Conservation (phyloP, 2,113 vertebrate species). For the Mus spicilegus region DNA sequence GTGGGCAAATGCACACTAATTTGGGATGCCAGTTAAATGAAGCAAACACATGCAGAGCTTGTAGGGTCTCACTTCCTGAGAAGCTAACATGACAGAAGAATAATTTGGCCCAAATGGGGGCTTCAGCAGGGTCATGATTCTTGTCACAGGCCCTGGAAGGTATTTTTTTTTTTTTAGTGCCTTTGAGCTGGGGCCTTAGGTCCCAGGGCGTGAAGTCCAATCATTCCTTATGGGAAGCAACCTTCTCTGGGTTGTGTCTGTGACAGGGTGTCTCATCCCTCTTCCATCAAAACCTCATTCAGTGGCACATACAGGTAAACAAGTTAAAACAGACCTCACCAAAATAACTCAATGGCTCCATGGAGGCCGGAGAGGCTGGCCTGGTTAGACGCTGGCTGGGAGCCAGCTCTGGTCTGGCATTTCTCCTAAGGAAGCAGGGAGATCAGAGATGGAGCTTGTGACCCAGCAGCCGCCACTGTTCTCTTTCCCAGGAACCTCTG, state of each 20-base stretch:
- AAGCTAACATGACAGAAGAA: slow-evolving; percentile 41
- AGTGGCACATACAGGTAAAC: slow-evolving; percentile 69
- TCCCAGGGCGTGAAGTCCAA: neutral
- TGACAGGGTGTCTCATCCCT: neutral
- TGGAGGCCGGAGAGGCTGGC: slow-evolving; percentile 15
- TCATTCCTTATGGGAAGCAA: neutral
- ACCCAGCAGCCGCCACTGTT: neutral
- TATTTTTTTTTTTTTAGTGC: slow-evolving; percentile 31
- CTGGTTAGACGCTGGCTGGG: neutral
- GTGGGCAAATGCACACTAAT: slow-evolving; percentile 46
- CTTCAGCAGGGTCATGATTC: neutral
- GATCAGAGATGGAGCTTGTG: neutral
- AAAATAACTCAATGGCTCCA: slow-evolving; percentile 68
- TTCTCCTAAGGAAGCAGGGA: slow-evolving; percentile 67
- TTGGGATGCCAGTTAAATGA: slow-evolving; percentile 55
- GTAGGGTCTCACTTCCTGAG: slow-evolving; percentile 56
- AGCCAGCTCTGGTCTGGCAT: slow-evolving; percentile 51
- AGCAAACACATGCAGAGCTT: slow-evolving; percentile 11
- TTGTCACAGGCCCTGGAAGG: neutral
- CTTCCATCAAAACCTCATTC: slow-evolving; percentile 40
- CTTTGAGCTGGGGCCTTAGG: neutral
- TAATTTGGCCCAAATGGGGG: neutral
- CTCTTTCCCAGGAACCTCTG: slow-evolving; percentile 41
- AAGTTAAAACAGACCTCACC: slow-evolving; percentile 72
- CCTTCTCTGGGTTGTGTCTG: slow-evolving; percentile 48